These are phyloP conservation scores for Lochmaea crataegi DNA, from an alignment of 2,888 invertebrate genomes.

Conservation along the genomic window DNA sequence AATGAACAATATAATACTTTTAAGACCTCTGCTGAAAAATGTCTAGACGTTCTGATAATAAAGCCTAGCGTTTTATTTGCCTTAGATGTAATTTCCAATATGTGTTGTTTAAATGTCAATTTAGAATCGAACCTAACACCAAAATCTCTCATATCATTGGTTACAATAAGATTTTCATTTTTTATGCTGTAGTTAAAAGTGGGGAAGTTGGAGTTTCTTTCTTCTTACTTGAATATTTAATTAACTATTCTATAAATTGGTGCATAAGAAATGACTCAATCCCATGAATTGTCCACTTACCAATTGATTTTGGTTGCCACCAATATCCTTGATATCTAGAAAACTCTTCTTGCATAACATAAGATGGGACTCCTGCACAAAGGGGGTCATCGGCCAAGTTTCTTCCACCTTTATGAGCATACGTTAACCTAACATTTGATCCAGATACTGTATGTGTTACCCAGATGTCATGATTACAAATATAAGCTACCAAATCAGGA, in stretches of 20 bases:
- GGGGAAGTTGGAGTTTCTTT: too few relatives aligned
- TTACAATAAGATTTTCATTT: too few relatives aligned
- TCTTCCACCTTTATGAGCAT: slow-evolving; percentile 74
- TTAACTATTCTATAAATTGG: background rate
- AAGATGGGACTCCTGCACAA: slow-evolving; percentile 96
- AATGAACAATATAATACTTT: too few relatives aligned
- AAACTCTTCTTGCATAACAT: slow-evolving; percentile 99
- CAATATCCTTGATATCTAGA: slow-evolving; percentile 96
- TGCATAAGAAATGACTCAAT: background rate
- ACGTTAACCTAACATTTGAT: slow-evolving; percentile 78
- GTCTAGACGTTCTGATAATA: too few relatives aligned
- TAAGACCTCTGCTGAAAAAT: too few relatives aligned
- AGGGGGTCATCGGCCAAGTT: slow-evolving; percentile 84
- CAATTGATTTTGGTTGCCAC: slow-evolving; percentile 90
- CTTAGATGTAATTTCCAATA: too few relatives aligned
- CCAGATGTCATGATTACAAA: slow-evolving; percentile 92
- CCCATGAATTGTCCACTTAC: slow-evolving; percentile 58
- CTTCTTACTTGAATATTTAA: background rate
- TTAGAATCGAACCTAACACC: too few relatives aligned
- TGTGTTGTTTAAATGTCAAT: too few relatives aligned
- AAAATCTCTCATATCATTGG: too few relatives aligned
- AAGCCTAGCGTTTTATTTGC: too few relatives aligned
- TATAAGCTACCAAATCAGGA: slow-evolving; percentile 87
- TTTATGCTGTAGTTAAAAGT: too few relatives aligned
- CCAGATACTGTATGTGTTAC: slow-evolving; percentile 78